Base-by-base conservation (phyloP, 2,797 vertebrate genomes). In the Echiichthys vipera region DNA sequence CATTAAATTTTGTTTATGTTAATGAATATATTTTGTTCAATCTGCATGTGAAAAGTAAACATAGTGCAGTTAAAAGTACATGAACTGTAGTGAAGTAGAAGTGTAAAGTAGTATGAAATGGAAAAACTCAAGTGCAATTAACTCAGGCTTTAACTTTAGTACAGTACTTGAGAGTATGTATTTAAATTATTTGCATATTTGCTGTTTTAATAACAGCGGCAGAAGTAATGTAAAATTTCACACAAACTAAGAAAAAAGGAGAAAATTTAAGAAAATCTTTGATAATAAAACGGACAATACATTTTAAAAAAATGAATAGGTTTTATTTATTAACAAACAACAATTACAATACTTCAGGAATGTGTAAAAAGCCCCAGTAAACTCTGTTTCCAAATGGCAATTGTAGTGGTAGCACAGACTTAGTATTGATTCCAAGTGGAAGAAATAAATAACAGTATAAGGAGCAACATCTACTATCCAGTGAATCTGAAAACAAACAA, bases 281-380 rank as follows among this genome's bases (percentile, higher is more conserved):
- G 10, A 56, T 59, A 34, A 63, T n/a, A 46, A 47, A 76, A 53
- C 3, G 5, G 12, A 70, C 20, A 55, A 30, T 5, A 22, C 7
- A 30, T 5, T 36, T 36, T 5, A 5, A 36, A 12, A 5, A 24
- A 17, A 15, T 7, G n/a, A 66, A 40, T 54, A 5, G 2, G 27
- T 27, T 78, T 64, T 61, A 65, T 80, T 80, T 46, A 49, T 56
- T 45, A 57, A 47, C 5, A 75, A 64, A n/a, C 4, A 47, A 25
- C 1, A 56, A 50, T 51, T 62, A 32, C n/a, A 55, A 22, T 22
- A 40, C 4, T 22, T 61, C 7, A 42, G 53, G 22, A 80, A 78
- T 71, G 65, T 70, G 36, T 61, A 27, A 62, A 73, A 67, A 68
- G 25, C 20, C 29, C 50, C 40, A 63, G 37, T 30, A 51, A 75